phyloP scores from a whole-genome alignment of 1,140 invertebrate species.

The Trachelipus rathkii region DNA sequence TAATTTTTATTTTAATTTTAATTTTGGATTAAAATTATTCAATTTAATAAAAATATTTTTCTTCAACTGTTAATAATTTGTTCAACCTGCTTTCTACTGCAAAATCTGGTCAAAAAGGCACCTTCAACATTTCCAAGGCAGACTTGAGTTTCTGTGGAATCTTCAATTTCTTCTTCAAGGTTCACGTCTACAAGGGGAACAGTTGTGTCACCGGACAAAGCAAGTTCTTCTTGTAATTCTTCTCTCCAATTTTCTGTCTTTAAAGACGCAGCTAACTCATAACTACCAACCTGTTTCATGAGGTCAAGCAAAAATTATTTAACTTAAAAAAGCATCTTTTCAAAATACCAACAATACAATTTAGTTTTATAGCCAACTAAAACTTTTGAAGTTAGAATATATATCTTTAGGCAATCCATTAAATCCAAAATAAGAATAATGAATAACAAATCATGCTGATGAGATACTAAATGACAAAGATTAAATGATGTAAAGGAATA shows the following conservation, averaged over 20 bases:
- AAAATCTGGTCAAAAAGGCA: too few species aligned
- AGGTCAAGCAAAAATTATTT: neutral
- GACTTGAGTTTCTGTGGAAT: neutral
- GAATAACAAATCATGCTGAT: neutral
- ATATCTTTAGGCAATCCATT: neutral
- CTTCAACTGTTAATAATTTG: too few species aligned
- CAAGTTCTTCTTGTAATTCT: conserved; percentile 73
- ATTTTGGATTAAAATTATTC: too few species aligned
- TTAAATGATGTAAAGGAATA: neutral
- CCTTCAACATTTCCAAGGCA: conserved; percentile 33
- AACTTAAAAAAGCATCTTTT: conserved; percentile 1
- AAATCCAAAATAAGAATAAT: neutral
- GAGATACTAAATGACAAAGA: neutral
- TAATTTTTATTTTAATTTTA: too few species aligned
- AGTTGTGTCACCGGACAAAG: conserved; percentile 75
- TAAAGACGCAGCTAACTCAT: conserved; percentile 66
- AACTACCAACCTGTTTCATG: conserved; percentile 60
- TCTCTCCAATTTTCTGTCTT: conserved; percentile 80
- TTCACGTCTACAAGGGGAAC: conserved; percentile 59
- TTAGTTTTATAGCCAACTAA: conserved; percentile 25
- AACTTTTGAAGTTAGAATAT: conserved; percentile 22
- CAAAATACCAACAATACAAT: neutral
- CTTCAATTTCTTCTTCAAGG: conserved; percentile 34
- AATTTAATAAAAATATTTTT: too few species aligned
- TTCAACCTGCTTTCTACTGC: too few species aligned